Evolutionary conservation across 1,140 invertebrate genomes (phyloP).

Genomic region (Drosophila parvula): DNA sequence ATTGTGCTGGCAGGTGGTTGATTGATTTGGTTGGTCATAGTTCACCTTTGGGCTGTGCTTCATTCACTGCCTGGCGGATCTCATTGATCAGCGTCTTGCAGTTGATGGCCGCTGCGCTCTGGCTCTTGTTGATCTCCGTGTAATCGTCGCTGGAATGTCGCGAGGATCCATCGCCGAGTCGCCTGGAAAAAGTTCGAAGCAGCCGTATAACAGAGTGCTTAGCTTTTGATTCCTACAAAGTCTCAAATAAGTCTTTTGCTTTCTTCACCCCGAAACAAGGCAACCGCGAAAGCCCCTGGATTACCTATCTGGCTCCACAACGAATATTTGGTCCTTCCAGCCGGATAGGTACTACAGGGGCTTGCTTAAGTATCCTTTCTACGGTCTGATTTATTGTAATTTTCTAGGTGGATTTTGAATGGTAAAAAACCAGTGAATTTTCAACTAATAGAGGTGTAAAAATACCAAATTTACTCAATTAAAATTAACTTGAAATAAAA

Average conservation of each 20-base stretch:
- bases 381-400: too few relatives aligned
- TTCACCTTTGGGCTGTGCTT: constrained; percentile 92
- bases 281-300: too few relatives aligned
- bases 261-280: too few relatives aligned
- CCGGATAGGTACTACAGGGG: too few relatives aligned
- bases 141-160: constrained; percentile 87
- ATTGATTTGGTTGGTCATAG: constrained; percentile 38
- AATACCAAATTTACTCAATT: too few relatives aligned
- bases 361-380: too few relatives aligned
- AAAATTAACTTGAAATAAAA: too few relatives aligned
- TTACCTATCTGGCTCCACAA: too few relatives aligned
- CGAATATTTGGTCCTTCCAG: too few relatives aligned
- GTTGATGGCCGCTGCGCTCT: constrained; percentile 84
- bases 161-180: constrained; percentile 85
- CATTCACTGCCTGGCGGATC: constrained; percentile 92
- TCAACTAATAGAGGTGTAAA: not conserved
- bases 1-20: constrained; percentile 27
- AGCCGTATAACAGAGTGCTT: constrained; percentile 47
- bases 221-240: not conserved
- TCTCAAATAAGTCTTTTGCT: not conserved
- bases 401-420: too few relatives aligned
- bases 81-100: constrained; percentile 92
- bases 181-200: constrained; percentile 69
- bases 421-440: too few relatives aligned
- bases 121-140: constrained; percentile 86